These are phyloP conservation scores for Aramus guarauna DNA, from an alignment of 2,113 vertebrate species.

Conservation along the genomic window DNA sequence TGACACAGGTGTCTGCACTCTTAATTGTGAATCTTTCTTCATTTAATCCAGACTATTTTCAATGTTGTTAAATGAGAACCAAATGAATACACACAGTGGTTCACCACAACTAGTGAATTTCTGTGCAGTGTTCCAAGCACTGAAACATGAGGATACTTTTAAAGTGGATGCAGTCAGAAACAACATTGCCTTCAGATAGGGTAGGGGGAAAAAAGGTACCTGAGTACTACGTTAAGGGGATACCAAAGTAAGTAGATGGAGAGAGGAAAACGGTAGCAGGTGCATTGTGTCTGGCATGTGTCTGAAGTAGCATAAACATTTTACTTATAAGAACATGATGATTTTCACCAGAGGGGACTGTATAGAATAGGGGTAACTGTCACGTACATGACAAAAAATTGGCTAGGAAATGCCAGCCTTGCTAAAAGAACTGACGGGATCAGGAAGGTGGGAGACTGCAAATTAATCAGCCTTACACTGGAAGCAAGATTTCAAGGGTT, in stretches of 20 bases:
- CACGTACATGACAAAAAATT: not conserved
- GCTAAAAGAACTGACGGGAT: not conserved
- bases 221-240: not conserved
- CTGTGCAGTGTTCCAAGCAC: not conserved
- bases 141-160: not conserved
- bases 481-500: not conserved
- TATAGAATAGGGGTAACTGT: not conserved
- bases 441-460: not conserved
- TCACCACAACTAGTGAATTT: not conserved
- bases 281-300: not conserved
- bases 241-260: not conserved
- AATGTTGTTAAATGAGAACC: not conserved
- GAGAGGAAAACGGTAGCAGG: not conserved
- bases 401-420: not conserved
- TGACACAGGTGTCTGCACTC: not conserved
- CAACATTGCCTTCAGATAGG: not conserved
- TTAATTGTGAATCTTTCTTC: not conserved
- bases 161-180: not conserved
- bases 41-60: not conserved
- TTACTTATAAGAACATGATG: not conserved
- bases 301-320: not conserved
- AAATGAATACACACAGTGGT: not conserved
- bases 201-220: not conserved
- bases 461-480: not conserved
- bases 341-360: not conserved